Conservation (phyloP, 2,797 vertebrate species). For the Triplophysa bombifrons region DNA sequence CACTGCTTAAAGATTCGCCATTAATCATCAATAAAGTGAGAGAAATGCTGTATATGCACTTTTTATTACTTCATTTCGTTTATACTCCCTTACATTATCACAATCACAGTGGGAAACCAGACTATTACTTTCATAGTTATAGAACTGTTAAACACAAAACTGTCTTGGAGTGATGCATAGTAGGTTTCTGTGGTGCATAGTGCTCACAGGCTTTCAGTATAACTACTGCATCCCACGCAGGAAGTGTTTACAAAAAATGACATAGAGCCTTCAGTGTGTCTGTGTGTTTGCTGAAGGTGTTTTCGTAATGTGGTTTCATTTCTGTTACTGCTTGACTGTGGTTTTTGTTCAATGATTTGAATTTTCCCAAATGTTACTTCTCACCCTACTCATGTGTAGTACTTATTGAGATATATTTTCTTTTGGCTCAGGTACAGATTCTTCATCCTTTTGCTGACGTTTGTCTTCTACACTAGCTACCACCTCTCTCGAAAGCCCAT, state of each 20-base stretch:
- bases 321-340: neutral
- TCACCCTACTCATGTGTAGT: neutral
- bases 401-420: neutral
- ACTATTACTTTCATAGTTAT: neutral
- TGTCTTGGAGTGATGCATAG: neutral
- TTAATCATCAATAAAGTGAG: neutral
- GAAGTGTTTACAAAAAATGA: constrained; percentile 45
- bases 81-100: neutral
- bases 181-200: neutral
- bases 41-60: neutral
- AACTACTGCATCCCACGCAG: constrained; percentile 17
- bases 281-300: constrained; percentile 28
- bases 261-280: constrained; percentile 17
- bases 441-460: constrained; percentile 88
- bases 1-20: neutral
- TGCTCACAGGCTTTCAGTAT: constrained; percentile 1
- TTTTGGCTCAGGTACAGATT: constrained; percentile 82
- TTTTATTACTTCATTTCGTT: neutral
- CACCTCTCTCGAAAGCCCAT: constrained; percentile 97
- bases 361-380: neutral
- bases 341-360: neutral
- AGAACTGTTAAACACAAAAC: neutral
- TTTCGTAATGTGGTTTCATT: constrained; percentile 42
- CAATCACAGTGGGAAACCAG: neutral
- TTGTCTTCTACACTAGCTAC: constrained; percentile 91